phyloP scores from a whole-genome alignment of 2,888 invertebrate genomes.

The Pomacea canaliculata region DNA sequence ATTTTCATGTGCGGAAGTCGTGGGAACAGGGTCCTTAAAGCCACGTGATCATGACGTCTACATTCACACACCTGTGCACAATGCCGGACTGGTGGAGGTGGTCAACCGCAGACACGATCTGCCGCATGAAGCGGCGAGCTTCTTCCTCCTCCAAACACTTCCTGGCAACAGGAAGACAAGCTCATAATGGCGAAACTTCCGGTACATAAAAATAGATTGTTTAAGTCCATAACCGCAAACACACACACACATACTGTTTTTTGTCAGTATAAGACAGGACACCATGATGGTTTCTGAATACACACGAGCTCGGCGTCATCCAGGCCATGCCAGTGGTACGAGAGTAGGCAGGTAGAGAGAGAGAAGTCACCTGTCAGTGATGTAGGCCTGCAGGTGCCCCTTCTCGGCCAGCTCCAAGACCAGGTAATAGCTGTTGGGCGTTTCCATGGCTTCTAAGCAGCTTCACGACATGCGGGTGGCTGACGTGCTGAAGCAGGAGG shows the following conservation, averaged over 20 bases:
- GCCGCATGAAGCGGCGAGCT: conserved; percentile 53
- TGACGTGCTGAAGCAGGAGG: conserved; percentile 57
- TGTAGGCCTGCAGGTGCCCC: conserved; percentile 57
- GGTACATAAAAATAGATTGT: too few species aligned
- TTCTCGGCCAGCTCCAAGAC: conserved; percentile 60
- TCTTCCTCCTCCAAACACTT: conserved; percentile 54
- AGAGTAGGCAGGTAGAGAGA: neutral
- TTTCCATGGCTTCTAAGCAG: conserved; percentile 66
- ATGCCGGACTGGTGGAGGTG: conserved; percentile 66
- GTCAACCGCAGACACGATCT: conserved; percentile 65
- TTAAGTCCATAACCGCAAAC: too few species aligned
- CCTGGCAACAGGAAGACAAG: conserved; percentile 31
- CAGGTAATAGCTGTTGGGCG: conserved; percentile 63
- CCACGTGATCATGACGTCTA: too few species aligned
- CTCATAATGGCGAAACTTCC: too few species aligned
- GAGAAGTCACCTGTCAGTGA: conserved; percentile 45
- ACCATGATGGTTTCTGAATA: too few species aligned
- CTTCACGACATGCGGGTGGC: conserved; percentile 59
- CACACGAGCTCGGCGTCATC: too few species aligned
- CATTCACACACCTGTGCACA: conserved; percentile 57
- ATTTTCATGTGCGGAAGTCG: too few species aligned
- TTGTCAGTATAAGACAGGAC: too few species aligned
- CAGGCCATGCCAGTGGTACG: too few species aligned
- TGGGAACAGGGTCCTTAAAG: too few species aligned
- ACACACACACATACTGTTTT: too few species aligned